A percentile compares a stretch with the other conserved stretches of the same genome.
These are phyloP conservation scores for Anastrepha ludens DNA, from an alignment of 1,140 invertebrate species.

Conservation along the genomic window DNA sequence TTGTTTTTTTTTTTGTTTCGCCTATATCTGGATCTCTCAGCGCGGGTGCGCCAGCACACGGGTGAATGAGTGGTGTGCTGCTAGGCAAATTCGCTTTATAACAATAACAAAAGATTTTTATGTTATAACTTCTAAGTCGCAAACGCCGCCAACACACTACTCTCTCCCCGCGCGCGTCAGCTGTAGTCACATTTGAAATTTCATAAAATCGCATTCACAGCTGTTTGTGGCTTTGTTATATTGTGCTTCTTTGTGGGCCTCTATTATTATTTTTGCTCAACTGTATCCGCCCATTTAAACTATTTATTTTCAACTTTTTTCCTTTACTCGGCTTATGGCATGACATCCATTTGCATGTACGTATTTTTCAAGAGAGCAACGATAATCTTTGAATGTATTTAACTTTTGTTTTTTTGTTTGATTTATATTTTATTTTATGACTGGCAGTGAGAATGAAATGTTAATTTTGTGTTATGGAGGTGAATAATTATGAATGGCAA, in stretches of 20 bases:
- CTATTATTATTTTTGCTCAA: conserved; percentile 32
- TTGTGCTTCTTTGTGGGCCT: background rate
- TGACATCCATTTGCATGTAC: background rate
- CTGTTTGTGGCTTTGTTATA: conserved; percentile 50
- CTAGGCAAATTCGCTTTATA: conserved; percentile 46
- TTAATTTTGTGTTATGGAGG: conserved; percentile 30
- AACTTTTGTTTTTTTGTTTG: background rate
- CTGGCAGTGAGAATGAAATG: conserved; percentile 30
- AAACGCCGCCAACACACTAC: background rate
- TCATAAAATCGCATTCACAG: conserved; percentile 37
- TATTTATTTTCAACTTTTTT: conserved; percentile 25
- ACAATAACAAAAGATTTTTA: conserved; percentile 47
- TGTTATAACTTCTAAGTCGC: conserved; percentile 30
- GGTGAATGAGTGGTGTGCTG: conserved; percentile 35
- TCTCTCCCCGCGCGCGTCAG: background rate
- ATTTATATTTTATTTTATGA: conserved; percentile 21
- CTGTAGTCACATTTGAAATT: conserved; percentile 13
- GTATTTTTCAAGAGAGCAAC: conserved; percentile 35
- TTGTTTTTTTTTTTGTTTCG: no score
- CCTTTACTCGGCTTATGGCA: background rate
- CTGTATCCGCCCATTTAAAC: conserved; percentile 34
- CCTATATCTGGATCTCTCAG: background rate
- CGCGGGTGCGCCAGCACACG: background rate
- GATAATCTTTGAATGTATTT: conserved; percentile 32
- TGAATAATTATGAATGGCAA: conserved; percentile 28